Evolutionary conservation across 2,797 vertebrate genomes (phyloP).

Genomic region (Pachyuromys duprasi): DNA sequence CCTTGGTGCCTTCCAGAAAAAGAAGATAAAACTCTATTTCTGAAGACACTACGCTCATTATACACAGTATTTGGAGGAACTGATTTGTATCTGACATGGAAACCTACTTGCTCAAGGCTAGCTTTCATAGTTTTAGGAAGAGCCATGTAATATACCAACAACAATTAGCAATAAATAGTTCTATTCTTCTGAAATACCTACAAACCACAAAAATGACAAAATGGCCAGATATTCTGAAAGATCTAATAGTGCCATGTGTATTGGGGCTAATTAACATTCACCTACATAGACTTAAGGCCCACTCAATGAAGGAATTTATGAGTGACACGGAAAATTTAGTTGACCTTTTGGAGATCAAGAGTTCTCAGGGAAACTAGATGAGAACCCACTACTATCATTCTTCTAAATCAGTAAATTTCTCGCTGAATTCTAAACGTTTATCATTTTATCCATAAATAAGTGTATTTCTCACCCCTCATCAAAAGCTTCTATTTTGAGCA

Average conservation of each 20-base stretch:
- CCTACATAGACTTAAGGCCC: too few relatives aligned
- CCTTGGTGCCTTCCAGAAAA: background rate
- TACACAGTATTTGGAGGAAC: background rate
- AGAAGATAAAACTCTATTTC: background rate
- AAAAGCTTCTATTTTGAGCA: background rate
- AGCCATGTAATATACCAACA: too few relatives aligned
- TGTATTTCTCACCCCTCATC: rapidly evolving
- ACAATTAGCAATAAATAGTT: background rate
- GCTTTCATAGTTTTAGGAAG: background rate
- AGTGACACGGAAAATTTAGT: background rate
- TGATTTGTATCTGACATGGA: background rate
- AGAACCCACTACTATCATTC: background rate
- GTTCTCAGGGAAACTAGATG: background rate
- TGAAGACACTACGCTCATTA: background rate
- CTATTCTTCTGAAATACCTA: background rate
- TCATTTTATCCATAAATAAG: background rate
- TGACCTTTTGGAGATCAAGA: background rate
- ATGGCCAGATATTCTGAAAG: background rate
- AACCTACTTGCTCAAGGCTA: background rate
- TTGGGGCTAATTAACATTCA: background rate
- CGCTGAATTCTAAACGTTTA: background rate
- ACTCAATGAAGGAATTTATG: too few relatives aligned
- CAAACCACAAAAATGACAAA: background rate
- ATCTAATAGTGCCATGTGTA: background rate
- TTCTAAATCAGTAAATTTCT: background rate